phyloP scores from a whole-genome alignment of 2,797 vertebrate species.

The Malacoctenus gilli region DNA sequence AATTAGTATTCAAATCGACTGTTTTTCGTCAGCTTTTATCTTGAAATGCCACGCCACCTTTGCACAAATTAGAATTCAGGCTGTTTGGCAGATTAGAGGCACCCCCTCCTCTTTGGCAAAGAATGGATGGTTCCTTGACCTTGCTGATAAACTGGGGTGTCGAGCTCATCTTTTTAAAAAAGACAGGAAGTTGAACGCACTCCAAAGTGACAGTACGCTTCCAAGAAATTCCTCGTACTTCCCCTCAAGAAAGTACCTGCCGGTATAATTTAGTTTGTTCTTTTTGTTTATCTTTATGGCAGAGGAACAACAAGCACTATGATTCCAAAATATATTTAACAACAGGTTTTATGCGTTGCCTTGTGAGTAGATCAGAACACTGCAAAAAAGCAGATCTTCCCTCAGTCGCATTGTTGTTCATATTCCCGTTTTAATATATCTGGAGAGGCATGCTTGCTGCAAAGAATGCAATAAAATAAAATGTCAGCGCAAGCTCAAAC shows the following conservation, averaged over 20 bases:
- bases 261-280: too few species aligned
- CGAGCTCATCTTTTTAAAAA: constrained; percentile 51
- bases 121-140: constrained; percentile 51
- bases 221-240: constrained; percentile 32
- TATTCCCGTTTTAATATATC: constrained; percentile 4
- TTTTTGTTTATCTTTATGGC: too few species aligned
- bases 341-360: constrained; percentile 3
- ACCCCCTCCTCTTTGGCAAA: constrained; percentile 18
- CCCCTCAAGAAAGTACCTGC: constrained; percentile 4
- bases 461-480: constrained; percentile 69
- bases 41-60: constrained; percentile 59
- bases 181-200: constrained; percentile 8
- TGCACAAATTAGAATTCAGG: constrained; percentile 59
- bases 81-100: constrained; percentile 57
- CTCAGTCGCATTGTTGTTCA: constrained; percentile 16
- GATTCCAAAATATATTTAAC: neutral
- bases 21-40: constrained; percentile 68
- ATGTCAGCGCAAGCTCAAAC: constrained; percentile 50
- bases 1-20: constrained; percentile 62
- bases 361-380: constrained; percentile 6
- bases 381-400: neutral
- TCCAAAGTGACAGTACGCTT: constrained; percentile 24
- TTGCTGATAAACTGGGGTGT: constrained; percentile 62
- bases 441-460: constrained; percentile 49
- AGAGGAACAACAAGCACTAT: neutral